A percentile compares a stretch with the other conserved stretches of the same genome.
phyloP scores from a whole-genome alignment of 2,113 vertebrate species.

The Pollimyrus isidori region DNA sequence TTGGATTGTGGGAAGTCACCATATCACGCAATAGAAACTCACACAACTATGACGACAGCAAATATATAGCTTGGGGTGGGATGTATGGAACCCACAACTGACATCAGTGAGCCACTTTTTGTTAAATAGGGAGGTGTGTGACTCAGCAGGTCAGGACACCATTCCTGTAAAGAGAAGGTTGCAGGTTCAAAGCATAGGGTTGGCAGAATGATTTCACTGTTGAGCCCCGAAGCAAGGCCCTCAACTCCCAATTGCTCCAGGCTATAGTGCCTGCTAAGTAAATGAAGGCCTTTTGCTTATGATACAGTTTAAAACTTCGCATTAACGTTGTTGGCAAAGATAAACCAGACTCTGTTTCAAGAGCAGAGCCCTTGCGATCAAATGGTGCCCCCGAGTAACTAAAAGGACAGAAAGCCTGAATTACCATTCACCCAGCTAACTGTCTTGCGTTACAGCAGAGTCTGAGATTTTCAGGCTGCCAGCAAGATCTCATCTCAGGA shows the following conservation, averaged over 20 bases:
- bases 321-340: not conserved
- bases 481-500: slow-evolving; percentile 5
- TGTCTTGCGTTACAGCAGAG: slow-evolving; percentile 13
- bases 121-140: not conserved
- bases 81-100: not conserved
- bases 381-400: not conserved
- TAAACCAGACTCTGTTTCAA: not conserved
- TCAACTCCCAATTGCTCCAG: not conserved
- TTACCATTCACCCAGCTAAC: slow-evolving; percentile 16
- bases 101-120: not conserved
- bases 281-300: not conserved
- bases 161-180: not conserved
- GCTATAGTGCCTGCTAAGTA: not conserved
- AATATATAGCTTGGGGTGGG: not conserved
- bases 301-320: not conserved
- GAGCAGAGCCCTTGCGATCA: not conserved
- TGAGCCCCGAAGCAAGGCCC: not conserved
- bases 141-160: not conserved
- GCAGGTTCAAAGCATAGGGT: not conserved
- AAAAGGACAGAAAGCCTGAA: slow-evolving; percentile 8
- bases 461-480: slow-evolving; percentile 21
- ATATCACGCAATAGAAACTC: not conserved
- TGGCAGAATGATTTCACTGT: not conserved
- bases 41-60: not conserved
- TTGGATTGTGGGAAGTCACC: not conserved